Conservation (phyloP, 2,113 vertebrate genomes). For the Sebastes fasciatus region DNA sequence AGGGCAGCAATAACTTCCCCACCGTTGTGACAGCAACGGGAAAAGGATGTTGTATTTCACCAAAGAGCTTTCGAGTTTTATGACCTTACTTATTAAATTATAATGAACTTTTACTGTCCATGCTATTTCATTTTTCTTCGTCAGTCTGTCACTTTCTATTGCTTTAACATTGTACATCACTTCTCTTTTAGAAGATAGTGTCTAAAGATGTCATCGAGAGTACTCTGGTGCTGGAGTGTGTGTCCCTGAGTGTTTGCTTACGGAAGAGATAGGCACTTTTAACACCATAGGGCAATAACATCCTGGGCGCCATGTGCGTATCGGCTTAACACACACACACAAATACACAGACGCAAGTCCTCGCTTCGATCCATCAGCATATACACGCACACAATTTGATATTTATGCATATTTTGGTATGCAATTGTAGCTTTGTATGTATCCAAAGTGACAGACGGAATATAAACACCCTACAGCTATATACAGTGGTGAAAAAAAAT, state of each 20-base stretch:
- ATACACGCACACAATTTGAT: neutral
- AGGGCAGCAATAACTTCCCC: conserved; percentile 47
- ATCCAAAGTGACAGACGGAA: conserved; percentile 40
- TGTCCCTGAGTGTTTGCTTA: neutral
- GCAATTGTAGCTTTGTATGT: conserved; percentile 5
- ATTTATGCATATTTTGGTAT: neutral
- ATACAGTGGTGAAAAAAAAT: conserved; percentile 38
- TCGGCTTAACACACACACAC: neutral
- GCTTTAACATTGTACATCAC: neutral
- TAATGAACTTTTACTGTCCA: conserved; percentile 38
- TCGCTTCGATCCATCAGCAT: neutral
- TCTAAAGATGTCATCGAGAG: conserved; percentile 11
- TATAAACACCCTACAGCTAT: conserved; percentile 43
- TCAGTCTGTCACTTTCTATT: conserved; percentile 18
- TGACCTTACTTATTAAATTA: conserved; percentile 49
- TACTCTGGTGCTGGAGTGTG: neutral
- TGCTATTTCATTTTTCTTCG: conserved; percentile 26
- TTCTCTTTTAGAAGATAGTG: neutral
- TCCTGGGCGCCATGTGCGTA: neutral
- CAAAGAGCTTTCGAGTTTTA: conserved; percentile 19
- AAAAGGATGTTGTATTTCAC: conserved; percentile 46
- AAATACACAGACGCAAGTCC: neutral
- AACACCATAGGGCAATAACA: conserved; percentile 11
- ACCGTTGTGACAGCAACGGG: conserved; percentile 34
- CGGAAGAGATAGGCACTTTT: conserved; percentile 20